Base-by-base conservation (phyloP, 2,797 vertebrate species). In the Spondyliosoma cantharus region DNA sequence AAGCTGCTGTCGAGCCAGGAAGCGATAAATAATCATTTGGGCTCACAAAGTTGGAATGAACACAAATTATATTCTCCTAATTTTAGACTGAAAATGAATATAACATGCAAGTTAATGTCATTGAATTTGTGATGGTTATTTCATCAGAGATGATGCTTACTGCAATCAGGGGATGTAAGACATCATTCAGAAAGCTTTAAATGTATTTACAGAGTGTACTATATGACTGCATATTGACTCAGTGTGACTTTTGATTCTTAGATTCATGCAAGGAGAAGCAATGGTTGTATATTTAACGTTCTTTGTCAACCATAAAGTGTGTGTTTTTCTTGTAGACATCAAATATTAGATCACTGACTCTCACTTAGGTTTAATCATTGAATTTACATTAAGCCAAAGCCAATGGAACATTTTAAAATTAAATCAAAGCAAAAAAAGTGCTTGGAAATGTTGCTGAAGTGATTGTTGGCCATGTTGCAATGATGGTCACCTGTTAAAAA, bases 1-100 rank as follows among this genome's bases (percentile, higher is more conserved):
- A 43, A 73, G 90, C 84, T 53, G 53, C 20, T 59, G 61, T 68
- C 69, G 20, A 29, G 20, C 46, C 54, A 58, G 19, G 11, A 43
- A 69, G 32, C 16, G 25, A 48, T 9, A 46, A 8, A 7, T 4
- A 22, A 27, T 52, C 15, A n/a, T 14, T 54, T 25, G 37, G 5
- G 2, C 8, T 53, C 0, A 3, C 8, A 37, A 32, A 52, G 14
- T 25, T 16, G 0, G 37, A 20, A 13, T 20, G 17, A 20, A 3
- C 61, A 27, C 15, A 37, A 25, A n/a, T 22, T 48, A 15, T 42
- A 5, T 15, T 37, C 13, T 27, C 2, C 3, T 24, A 3, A 24
- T 14, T 49, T 29, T 46, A 20, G 2, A 16, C 7, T 50, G 5
- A 53, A 4, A 45, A 7, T 43, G 16, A 22, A 42, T 45, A 5